Evolutionary conservation across 2,888 invertebrate genomes (phyloP), one percentile per base, ranked within the genome.

Genomic region (Acanthococcus lagerstroemiae): DNA sequence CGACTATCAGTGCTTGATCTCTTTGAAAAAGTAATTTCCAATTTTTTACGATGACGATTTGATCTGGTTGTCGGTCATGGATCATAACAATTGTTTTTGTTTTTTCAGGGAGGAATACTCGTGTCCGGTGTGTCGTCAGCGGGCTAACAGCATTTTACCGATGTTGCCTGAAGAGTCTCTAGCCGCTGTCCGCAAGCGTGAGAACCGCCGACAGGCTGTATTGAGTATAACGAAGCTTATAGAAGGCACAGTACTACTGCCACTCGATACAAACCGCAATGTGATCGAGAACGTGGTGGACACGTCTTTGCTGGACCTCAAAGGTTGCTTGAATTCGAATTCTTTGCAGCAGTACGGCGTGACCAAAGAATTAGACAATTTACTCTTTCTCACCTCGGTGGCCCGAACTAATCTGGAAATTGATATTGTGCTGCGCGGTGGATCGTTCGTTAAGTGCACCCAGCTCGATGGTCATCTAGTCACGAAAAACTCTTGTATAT

Each of bases 81-180:
- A n/a, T n/a, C n/a, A n/a, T n/a, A n/a, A n/a, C n/a, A n/a, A n/a
- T n/a, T n/a, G n/a, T n/a, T n/a, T n/a, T n/a, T 67, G 56, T 57
- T 75, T 74, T 72, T 77, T 72, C 71, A 80, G 84, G 67, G 91
- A 91, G 58, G 95, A 96, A 81, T 96, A 92, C 80, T 84, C 88
- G 72, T 96, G 96, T 78, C 96, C 96, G 24, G 81, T 96, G 70
- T 96, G 96, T 78, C 83, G 96, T n/a, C 95, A 95, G 79, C 77
- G 90, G 65, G 88, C 91, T 0, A 93, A 93, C 77, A 88, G 91
- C 7, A 91, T 95, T 72, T 80, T 96, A 73, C 96, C 68, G 86
- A 87, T 1, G 27, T 46, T 45, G n/a, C 27, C 60, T 12, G 46
- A 1, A 1, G 37, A 37, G 2, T 37, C 1, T n/a, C 12, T 2